Conservation (phyloP, 2,888 invertebrate genomes). For the Malachius bipustulatus region DNA sequence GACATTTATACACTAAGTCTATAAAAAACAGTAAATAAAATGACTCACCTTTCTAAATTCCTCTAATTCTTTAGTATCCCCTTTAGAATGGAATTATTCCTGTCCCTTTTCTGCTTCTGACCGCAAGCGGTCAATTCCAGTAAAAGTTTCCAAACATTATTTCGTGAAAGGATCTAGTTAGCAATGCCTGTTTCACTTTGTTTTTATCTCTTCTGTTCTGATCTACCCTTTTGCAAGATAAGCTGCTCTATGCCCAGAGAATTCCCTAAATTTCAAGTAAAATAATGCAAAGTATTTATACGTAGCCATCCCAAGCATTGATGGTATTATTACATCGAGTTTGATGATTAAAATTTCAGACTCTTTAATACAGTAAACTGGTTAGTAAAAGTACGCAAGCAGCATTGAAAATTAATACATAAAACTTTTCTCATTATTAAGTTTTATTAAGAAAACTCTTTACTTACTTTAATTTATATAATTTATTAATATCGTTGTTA, state of each 20-base stretch:
- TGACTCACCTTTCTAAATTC: too few relatives aligned
- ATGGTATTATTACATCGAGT: too few relatives aligned
- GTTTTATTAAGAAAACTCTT: constrained; percentile 14
- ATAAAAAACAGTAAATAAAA: too few relatives aligned
- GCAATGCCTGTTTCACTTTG: constrained; percentile 16
- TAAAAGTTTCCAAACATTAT: constrained; percentile 31
- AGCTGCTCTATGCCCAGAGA: constrained; percentile 14
- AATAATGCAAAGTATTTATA: constrained; percentile 20
- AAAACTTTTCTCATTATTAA: too few relatives aligned
- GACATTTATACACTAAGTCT: too few relatives aligned
- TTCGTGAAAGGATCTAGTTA: constrained; percentile 26
- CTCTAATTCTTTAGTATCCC: too few relatives aligned
- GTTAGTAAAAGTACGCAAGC: too few relatives aligned
- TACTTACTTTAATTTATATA: not conserved
- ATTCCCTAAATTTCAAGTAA: constrained; percentile 21
- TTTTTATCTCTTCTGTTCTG: constrained; percentile 13
- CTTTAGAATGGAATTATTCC: too few relatives aligned
- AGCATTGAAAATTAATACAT: too few relatives aligned
- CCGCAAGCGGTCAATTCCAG: constrained; percentile 32
- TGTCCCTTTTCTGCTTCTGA: constrained; percentile 24
- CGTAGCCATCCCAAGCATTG: too few relatives aligned
- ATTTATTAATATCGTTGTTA: constrained; percentile 1
- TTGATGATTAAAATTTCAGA: too few relatives aligned
- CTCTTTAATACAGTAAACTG: too few relatives aligned
- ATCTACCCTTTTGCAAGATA: constrained; percentile 9